Percentiles rank a stretch among this genome's conserved stretches.
Conservation (phyloP, 1,140 invertebrate genomes). For the Zaprionus camerounensis region DNA sequence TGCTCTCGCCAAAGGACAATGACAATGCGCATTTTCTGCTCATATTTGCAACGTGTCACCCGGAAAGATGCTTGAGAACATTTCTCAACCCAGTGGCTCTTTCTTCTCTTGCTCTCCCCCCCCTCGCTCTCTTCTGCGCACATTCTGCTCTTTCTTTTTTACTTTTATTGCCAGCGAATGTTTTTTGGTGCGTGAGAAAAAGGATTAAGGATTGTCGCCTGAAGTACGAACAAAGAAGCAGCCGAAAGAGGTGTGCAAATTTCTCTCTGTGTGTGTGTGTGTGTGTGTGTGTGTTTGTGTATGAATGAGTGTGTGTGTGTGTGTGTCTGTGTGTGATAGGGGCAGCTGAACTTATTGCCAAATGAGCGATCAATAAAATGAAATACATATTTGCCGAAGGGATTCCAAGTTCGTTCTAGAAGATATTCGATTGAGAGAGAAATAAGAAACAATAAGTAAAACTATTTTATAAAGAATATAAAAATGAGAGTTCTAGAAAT, state of each 20-base stretch:
- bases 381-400: background rate
- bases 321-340: slow-evolving; percentile 24
- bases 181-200: slow-evolving; percentile 82
- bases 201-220: slow-evolving; percentile 73
- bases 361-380: slow-evolving; percentile 4
- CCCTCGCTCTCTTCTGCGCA: background rate
- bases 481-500: background rate
- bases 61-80: slow-evolving; percentile 72
- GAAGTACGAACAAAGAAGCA: slow-evolving; percentile 25
- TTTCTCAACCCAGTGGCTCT: slow-evolving; percentile 16
- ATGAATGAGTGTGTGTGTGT: slow-evolving; percentile 13
- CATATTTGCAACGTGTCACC: slow-evolving; percentile 78
- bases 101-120: background rate
- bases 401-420: background rate
- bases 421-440: background rate
- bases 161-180: slow-evolving; percentile 68
- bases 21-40: slow-evolving; percentile 68
- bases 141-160: slow-evolving; percentile 11
- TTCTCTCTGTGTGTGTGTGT: slow-evolving; percentile 1
- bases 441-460: background rate
- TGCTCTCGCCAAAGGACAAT: slow-evolving; percentile 68
- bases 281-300: slow-evolving; percentile 23
- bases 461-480: background rate
- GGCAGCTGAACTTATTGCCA: slow-evolving; percentile 34
- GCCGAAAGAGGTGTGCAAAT: slow-evolving; percentile 33